Percentiles rank a stretch among this genome's conserved stretches.
Conservation (phyloP, 2,113 vertebrate species). For the Muntiacus reevesi region DNA sequence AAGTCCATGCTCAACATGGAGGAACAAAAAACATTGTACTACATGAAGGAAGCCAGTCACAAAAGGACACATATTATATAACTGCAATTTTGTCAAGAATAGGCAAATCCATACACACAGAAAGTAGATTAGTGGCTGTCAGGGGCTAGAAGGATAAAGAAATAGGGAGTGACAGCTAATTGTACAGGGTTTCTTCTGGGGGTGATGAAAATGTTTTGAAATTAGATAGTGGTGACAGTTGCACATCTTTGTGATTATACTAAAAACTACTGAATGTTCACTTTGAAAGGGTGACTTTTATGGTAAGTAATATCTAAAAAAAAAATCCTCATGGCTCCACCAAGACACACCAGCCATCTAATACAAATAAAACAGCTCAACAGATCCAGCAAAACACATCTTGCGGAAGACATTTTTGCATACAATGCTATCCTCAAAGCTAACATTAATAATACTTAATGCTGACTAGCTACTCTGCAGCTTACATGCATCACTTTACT, state of each 20-base stretch:
- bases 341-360: neutral
- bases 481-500: neutral
- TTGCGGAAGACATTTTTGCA: neutral
- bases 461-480: neutral
- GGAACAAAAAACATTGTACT: neutral
- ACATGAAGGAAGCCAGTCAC: slow-evolving; percentile 11
- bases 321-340: neutral
- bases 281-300: slow-evolving; percentile 41
- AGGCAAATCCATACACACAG: neutral
- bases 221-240: neutral
- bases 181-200: neutral
- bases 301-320: neutral
- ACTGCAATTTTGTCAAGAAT: slow-evolving; percentile 1
- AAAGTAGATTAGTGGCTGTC: neutral
- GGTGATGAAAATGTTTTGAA: slow-evolving; percentile 6
- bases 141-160: neutral
- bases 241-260: neutral
- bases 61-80: neutral
- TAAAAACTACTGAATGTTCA: slow-evolving; percentile 14
- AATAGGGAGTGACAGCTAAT: neutral
- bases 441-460: neutral
- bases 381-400: neutral
- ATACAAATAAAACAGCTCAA: slow-evolving; percentile 17
- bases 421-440: neutral
- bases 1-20: neutral